phyloP scores from a whole-genome alignment of 2,113 vertebrate species.

The Meles meles region DNA sequence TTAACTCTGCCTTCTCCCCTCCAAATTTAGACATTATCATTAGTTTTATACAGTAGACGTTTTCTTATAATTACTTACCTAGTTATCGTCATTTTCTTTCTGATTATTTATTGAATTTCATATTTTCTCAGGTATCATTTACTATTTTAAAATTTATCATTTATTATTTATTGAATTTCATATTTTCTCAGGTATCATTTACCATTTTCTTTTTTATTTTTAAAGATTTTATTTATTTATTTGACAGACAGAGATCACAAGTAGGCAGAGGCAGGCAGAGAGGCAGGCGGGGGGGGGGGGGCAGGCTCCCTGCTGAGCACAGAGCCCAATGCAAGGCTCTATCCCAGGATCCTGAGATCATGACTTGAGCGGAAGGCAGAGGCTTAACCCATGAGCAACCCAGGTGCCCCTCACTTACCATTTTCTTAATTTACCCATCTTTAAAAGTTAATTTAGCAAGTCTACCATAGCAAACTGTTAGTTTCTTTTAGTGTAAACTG shows the following conservation, averaged over 20 bases:
- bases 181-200: too few relatives aligned
- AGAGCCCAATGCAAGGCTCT: too few relatives aligned
- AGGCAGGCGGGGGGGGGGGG: too few relatives aligned
- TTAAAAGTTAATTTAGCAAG: background rate
- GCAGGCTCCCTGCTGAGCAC: too few relatives aligned
- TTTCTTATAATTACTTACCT: background rate
- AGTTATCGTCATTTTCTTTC: background rate
- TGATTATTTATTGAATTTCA: background rate
- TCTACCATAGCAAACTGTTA: background rate
- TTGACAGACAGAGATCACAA: too few relatives aligned
- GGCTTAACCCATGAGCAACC: too few relatives aligned
- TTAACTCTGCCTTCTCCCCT: background rate
- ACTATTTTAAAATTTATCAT: background rate
- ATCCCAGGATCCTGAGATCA: too few relatives aligned
- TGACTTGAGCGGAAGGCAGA: too few relatives aligned
- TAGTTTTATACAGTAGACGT: background rate
- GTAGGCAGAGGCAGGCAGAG: too few relatives aligned
- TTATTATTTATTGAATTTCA: too few relatives aligned
- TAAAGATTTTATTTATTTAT: too few relatives aligned
- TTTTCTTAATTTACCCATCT: background rate
- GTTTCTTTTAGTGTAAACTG: background rate
- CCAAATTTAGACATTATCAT: background rate
- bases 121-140: background rate
- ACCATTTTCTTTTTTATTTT: too few relatives aligned
- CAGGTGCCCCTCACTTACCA: background rate